Evolutionary conservation across 1,140 invertebrate genomes (phyloP).

Genomic region (Bombus sibiricus): DNA sequence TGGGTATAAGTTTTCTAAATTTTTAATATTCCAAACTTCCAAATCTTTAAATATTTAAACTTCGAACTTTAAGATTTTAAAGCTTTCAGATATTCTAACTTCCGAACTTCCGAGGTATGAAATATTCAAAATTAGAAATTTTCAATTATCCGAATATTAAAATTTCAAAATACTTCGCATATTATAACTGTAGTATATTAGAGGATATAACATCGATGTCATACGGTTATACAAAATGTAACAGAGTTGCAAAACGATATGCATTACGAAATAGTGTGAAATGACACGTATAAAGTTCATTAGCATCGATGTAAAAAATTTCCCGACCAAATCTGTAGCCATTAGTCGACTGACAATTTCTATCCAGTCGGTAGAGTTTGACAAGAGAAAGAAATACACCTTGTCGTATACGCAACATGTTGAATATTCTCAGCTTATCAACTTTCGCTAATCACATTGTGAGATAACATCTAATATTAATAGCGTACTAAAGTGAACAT

Average conservation of each 20-base stretch:
- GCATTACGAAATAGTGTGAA: constrained; percentile 31
- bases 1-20: rapidly evolving
- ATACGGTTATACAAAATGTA: not conserved
- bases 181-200: not conserved
- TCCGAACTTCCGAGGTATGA: not conserved
- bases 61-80: not conserved
- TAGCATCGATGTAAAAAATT: constrained; percentile 17
- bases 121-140: not conserved
- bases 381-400: not conserved
- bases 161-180: too few relatives aligned
- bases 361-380: not conserved
- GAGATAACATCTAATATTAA: not conserved
- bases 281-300: constrained; percentile 43
- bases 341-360: constrained; percentile 12
- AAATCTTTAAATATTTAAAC: too few relatives aligned
- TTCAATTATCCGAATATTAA: not conserved
- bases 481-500: too few relatives aligned
- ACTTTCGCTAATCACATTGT: not conserved
- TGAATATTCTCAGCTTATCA: not conserved
- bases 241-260: not conserved
- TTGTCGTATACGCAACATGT: not conserved
- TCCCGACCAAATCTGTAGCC: constrained; percentile 5
- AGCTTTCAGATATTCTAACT: not conserved
- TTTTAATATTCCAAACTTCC: not conserved
- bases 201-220: not conserved